Evolutionary conservation across 2,888 invertebrate species (phyloP).

Genomic region (Amphipoea lucens): DNA sequence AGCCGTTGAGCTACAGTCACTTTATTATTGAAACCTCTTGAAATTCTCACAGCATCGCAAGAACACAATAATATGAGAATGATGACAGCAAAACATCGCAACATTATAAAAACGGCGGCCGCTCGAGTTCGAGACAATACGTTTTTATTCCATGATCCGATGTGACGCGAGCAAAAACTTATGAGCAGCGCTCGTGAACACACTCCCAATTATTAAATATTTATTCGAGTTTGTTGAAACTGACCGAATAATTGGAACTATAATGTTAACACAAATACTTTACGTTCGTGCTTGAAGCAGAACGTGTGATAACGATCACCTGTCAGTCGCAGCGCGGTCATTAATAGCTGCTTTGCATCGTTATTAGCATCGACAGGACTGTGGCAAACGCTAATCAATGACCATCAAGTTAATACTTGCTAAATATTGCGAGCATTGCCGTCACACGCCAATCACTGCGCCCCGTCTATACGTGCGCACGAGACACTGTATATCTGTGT

Average conservation of each 20-base stretch:
- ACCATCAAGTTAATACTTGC: slow-evolving; percentile 10
- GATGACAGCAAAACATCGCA: slow-evolving; percentile 55
- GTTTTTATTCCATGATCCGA: slow-evolving; percentile 29
- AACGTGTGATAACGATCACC: slow-evolving; percentile 34
- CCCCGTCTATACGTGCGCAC: not conserved
- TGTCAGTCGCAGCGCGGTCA: slow-evolving; percentile 31
- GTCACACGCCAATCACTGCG: slow-evolving; percentile 5
- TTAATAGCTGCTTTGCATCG: slow-evolving; percentile 27
- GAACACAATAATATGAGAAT: slow-evolving; percentile 49
- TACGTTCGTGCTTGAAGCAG: slow-evolving; percentile 13
- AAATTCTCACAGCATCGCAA: slow-evolving; percentile 38
- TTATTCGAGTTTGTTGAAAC: slow-evolving; percentile 54
- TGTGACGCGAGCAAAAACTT: slow-evolving; percentile 36
- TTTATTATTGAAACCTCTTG: slow-evolving; percentile 35
- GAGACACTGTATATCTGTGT: not conserved
- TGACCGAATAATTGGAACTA: slow-evolving; percentile 48
- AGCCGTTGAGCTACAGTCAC: not conserved
- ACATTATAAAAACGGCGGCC: slow-evolving; percentile 41
- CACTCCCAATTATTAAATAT: slow-evolving; percentile 55
- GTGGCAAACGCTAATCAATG: slow-evolving; percentile 8
- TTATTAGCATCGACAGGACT: slow-evolving; percentile 14
- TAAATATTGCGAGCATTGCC: slow-evolving; percentile 18
- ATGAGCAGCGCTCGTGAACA: slow-evolving; percentile 20
- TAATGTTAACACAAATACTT: slow-evolving; percentile 40
- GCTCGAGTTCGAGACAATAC: slow-evolving; percentile 12